Conservation (phyloP, 2,797 vertebrate genomes). For the Aphelocoma californica region DNA sequence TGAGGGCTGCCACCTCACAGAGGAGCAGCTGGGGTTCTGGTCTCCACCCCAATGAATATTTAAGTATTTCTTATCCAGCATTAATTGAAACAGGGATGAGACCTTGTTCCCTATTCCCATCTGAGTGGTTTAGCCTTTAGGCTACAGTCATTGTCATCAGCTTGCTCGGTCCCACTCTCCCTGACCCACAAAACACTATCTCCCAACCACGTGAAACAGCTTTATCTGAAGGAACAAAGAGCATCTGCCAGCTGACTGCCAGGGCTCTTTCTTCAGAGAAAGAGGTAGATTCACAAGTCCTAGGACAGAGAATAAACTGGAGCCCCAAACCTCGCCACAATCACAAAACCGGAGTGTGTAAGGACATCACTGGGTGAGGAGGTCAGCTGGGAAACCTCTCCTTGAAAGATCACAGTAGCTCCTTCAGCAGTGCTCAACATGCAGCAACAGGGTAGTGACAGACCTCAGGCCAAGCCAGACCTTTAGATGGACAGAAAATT, state of each 20-base stretch:
- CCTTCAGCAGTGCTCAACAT: not conserved
- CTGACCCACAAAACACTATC: not conserved
- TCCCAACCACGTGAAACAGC: not conserved
- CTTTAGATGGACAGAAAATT: not conserved
- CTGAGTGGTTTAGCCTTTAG: not conserved
- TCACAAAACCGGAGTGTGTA: not conserved
- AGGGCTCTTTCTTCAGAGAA: not conserved
- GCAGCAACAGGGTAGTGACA: not conserved
- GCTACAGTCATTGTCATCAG: not conserved
- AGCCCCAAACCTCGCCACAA: not conserved
- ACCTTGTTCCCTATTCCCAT: not conserved
- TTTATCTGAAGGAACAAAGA: not conserved
- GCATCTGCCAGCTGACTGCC: not conserved
- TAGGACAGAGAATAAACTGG: not conserved
- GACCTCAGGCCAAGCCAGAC: not conserved
- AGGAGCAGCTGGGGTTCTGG: not conserved
- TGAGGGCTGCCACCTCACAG: not conserved
- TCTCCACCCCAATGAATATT: not conserved
- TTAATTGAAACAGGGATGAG: not conserved
- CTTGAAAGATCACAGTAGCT: not conserved
- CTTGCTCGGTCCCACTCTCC: not conserved
- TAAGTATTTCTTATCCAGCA: slow-evolving; percentile 8
- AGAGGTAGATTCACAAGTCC: not conserved
- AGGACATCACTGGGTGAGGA: not conserved
- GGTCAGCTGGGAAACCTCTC: not conserved